Evolutionary conservation across 1,140 invertebrate genomes (phyloP).

Genomic region (Listronotus bonariensis): DNA sequence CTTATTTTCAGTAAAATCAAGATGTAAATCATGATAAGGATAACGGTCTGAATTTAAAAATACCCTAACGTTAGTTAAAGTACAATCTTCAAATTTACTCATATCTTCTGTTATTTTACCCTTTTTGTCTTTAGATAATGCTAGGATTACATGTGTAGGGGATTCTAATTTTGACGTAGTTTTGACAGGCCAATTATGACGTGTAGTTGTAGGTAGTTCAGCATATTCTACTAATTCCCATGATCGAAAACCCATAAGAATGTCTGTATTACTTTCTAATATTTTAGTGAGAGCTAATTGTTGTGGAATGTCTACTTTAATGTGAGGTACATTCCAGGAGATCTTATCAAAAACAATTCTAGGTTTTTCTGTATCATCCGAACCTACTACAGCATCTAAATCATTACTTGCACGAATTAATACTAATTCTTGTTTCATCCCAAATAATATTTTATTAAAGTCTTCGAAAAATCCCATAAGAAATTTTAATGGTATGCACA

Average conservation of each 20-base stretch:
- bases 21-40: conserved; percentile 6
- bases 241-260: conserved; percentile 5
- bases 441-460: too few species aligned
- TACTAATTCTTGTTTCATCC: too few species aligned
- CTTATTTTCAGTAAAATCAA: conserved; percentile 21
- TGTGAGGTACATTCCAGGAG: conserved; percentile 10
- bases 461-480: too few species aligned
- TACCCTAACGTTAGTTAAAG: conserved; percentile 4
- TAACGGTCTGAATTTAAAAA: conserved; percentile 13
- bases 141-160: conserved; percentile 9
- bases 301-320: conserved; percentile 16
- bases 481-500: too few species aligned
- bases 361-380: not conserved
- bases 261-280: conserved; percentile 14
- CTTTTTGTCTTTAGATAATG: not conserved
- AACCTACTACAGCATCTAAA: not conserved
- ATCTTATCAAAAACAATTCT: conserved; percentile 2
- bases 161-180: not conserved
- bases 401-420: too few species aligned
- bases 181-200: conserved; percentile 5
- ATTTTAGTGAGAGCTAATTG: conserved; percentile 18
- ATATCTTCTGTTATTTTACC: conserved; percentile 6
- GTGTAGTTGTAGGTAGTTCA: not conserved
- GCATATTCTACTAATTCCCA: conserved; percentile 5
- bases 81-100: conserved; percentile 14